Evolutionary conservation across 2,797 vertebrate genomes (phyloP).

Genomic region (Morus bassanus): DNA sequence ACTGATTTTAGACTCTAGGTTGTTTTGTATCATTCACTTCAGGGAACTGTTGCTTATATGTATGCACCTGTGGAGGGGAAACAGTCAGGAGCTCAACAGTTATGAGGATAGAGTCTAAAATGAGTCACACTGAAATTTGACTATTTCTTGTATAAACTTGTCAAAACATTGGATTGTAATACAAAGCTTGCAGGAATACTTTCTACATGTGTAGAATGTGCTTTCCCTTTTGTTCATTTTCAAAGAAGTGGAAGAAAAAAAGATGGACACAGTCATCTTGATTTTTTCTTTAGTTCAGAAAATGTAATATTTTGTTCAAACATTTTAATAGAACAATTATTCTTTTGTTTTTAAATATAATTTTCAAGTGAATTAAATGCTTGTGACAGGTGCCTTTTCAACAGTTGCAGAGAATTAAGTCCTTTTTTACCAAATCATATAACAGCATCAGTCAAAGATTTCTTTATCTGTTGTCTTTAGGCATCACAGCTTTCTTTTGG

Average conservation of each 20-base stretch:
- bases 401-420: neutral
- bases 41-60: neutral
- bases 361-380: conserved; percentile 11
- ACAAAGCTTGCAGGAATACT: neutral
- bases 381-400: conserved; percentile 18
- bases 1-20: neutral
- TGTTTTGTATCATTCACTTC: neutral
- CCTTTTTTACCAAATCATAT: neutral
- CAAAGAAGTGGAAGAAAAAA: conserved; percentile 13
- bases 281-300: conserved; percentile 39
- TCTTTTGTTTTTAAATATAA: conserved; percentile 42
- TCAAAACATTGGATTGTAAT: conserved; percentile 25
- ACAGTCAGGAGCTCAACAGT: neutral
- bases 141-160: conserved; percentile 31
- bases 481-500: neutral
- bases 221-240: conserved; percentile 37
- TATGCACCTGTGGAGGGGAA: neutral
- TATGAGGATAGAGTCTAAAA: conserved; percentile 26
- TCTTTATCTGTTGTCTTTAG: neutral
- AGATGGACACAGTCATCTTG: conserved; percentile 14
- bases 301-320: conserved; percentile 33
- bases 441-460: neutral
- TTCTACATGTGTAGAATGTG: conserved; percentile 16
- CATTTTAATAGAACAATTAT: conserved; percentile 21
- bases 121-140: conserved; percentile 45